These are phyloP conservation scores for Archegozetes longisetosus DNA, from an alignment of 1,140 invertebrate species.

Conservation along the genomic window DNA sequence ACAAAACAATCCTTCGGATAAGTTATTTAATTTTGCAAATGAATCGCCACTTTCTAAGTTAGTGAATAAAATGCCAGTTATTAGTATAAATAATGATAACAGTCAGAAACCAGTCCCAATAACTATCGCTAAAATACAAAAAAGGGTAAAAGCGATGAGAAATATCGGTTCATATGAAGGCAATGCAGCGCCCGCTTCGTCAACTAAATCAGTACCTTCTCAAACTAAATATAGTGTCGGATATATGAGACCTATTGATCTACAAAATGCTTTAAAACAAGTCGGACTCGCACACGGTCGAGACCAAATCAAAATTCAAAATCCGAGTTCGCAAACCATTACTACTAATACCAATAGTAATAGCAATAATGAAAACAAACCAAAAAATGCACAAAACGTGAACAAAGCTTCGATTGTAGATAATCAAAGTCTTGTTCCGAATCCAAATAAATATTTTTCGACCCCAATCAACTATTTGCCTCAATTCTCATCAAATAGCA, in stretches of 20 bases:
- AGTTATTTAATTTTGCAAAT: background rate
- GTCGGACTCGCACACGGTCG: background rate
- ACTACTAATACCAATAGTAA: background rate
- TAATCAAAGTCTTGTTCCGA: no score
- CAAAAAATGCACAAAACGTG: no score
- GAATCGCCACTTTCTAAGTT: background rate
- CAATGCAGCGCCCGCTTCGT: background rate
- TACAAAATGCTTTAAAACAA: conserved; percentile 3
- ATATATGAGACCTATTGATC: conserved; percentile 7
- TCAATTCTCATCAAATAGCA: no score
- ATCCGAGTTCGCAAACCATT: background rate
- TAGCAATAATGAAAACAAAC: background rate
- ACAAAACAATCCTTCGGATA: background rate
- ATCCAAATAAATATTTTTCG: no score
- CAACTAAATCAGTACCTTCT: background rate
- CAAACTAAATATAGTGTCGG: conserved; percentile 8
- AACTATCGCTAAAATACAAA: background rate
- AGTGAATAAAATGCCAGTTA: background rate
- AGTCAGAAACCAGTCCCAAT: background rate
- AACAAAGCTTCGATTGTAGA: no score
- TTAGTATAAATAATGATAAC: background rate
- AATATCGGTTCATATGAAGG: background rate
- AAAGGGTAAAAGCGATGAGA: background rate
- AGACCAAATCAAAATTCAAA: background rate
- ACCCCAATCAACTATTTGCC: no score